Evolutionary conservation across 2,113 vertebrate genomes (phyloP).

Genomic region (Turnix velox): DNA sequence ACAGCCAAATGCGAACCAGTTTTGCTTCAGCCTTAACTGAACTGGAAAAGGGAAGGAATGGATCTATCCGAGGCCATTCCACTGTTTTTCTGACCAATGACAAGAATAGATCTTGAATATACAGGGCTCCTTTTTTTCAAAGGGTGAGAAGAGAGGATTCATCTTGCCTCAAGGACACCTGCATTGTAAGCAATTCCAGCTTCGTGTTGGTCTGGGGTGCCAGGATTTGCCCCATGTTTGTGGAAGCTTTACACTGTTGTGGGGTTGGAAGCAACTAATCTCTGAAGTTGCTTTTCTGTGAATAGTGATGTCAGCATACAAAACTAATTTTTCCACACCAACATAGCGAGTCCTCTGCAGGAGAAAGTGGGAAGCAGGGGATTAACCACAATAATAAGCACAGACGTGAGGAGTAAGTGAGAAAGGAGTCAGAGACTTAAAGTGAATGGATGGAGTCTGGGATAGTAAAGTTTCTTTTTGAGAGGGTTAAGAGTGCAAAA

Average conservation of each 20-base stretch:
- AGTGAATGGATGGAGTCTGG: background rate
- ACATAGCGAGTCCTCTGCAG: background rate
- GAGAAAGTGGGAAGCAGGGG: background rate
- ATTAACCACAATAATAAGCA: background rate
- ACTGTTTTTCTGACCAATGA: background rate
- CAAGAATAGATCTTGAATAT: background rate
- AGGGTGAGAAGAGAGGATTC: background rate
- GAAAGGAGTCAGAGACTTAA: background rate
- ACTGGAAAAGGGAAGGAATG: background rate
- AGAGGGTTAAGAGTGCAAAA: background rate
- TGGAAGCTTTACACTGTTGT: background rate
- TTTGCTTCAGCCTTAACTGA: background rate
- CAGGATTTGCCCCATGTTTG: rapidly evolving
- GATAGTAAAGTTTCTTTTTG: background rate
- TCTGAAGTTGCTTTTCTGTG: background rate
- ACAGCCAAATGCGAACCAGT: background rate
- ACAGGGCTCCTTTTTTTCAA: background rate
- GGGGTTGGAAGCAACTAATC: background rate
- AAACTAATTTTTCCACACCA: background rate
- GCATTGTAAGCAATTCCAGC: background rate
- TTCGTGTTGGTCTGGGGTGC: rapidly evolving
- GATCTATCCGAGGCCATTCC: background rate
- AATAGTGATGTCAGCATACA: background rate
- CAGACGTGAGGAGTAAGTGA: background rate
- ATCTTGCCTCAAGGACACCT: background rate